Conservation (phyloP, 64 coral and sea anemone genomes). For the Dendrophyllia cribrosa region DNA sequence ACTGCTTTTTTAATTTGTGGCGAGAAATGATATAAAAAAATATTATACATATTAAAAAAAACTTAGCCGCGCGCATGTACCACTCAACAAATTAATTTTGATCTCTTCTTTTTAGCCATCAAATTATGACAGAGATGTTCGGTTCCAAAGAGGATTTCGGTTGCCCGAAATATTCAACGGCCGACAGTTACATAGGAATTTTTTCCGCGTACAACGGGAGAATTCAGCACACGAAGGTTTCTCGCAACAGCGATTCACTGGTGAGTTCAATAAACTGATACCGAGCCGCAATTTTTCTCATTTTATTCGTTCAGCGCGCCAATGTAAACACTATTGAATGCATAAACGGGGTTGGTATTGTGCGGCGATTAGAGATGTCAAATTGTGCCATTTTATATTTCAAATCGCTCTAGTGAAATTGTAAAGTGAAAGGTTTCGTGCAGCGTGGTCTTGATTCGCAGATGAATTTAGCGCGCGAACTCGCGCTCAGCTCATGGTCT, state of each 20-base stretch:
- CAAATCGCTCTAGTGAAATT: slow-evolving; percentile 2
- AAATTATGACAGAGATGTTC: slow-evolving; percentile 56
- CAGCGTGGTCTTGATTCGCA: background rate
- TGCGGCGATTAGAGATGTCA: slow-evolving; percentile 49
- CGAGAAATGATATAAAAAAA: slow-evolving; percentile 44
- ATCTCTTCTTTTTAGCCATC: slow-evolving; percentile 45
- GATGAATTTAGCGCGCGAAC: background rate
- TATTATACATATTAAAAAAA: slow-evolving; percentile 19
- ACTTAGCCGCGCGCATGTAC: slow-evolving; percentile 17
- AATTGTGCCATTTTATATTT: slow-evolving; percentile 57
- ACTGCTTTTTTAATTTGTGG: slow-evolving; percentile 51
- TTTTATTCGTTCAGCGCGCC: background rate
- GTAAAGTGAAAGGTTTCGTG: background rate
- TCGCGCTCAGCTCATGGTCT: background rate
- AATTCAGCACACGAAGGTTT: slow-evolving; percentile 14
- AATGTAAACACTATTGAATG: slow-evolving; percentile 59
- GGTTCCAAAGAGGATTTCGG: slow-evolving; percentile 39
- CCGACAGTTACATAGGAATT: slow-evolving; percentile 43
- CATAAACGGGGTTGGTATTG: slow-evolving; percentile 36
- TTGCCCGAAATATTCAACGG: slow-evolving; percentile 34
- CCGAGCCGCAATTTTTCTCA: slow-evolving; percentile 28
- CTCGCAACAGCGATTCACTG: slow-evolving; percentile 17
- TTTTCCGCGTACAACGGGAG: slow-evolving; percentile 5
- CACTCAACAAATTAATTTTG: slow-evolving; percentile 45
- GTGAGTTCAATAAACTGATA: slow-evolving; percentile 20